A percentile compares a stretch with the other conserved stretches of the same genome.
phyloP scores from a whole-genome alignment of 1,140 invertebrate genomes.

The Steinernema feltiae region DNA sequence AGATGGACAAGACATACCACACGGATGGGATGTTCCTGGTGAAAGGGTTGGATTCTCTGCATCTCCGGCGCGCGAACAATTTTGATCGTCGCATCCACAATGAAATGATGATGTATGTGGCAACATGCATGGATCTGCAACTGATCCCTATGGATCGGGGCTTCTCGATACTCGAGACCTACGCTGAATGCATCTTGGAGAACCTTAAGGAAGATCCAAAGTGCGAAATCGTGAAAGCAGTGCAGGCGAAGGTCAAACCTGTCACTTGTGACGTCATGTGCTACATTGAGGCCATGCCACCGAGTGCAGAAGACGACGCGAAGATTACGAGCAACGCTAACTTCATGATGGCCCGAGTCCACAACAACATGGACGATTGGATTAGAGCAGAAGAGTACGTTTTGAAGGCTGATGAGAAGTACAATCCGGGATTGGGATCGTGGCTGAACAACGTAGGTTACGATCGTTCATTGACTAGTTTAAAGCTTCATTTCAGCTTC shows the following conservation, averaged over 20 bases:
- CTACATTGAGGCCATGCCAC: not conserved
- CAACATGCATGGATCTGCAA: not conserved
- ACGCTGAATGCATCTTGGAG: not conserved
- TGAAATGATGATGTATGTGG: not conserved
- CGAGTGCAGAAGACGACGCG: not conserved
- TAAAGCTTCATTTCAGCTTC: too few species aligned
- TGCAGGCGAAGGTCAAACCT: not conserved
- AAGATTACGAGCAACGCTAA: not conserved
- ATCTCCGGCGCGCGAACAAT: not conserved
- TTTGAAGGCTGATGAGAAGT: not conserved
- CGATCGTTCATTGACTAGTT: too few species aligned
- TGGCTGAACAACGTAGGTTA: not conserved
- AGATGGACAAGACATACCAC: not conserved
- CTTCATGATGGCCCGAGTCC: not conserved
- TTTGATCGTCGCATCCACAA: not conserved
- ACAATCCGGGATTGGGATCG: too few species aligned
- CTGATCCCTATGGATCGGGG: not conserved
- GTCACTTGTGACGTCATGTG: not conserved
- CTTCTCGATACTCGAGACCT: not conserved
- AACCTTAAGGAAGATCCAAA: not conserved
- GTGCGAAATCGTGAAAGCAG: not conserved
- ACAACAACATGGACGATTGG: not conserved
- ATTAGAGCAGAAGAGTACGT: not conserved
- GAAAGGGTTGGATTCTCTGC: not conserved
- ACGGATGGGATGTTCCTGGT: not conserved